These are phyloP conservation scores for Drosophila cognata DNA, from an alignment of 2,888 invertebrate genomes.

Conservation along the genomic window DNA sequence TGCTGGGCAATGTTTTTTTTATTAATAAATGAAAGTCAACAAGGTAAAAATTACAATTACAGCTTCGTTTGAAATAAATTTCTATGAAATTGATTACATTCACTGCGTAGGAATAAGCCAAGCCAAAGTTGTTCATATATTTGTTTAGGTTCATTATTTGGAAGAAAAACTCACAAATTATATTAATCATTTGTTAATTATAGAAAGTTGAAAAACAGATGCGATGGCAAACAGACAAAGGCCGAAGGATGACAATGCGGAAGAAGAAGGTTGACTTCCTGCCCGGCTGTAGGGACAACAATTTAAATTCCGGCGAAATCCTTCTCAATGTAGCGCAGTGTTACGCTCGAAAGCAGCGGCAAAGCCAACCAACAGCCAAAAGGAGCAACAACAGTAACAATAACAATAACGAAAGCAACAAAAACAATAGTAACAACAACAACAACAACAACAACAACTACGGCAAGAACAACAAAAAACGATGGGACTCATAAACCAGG, in stretches of 20 bases:
- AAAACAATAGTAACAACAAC: conserved; percentile 24
- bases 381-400: conserved; percentile 24
- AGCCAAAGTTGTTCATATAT: conserved; percentile 20
- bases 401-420: conserved; percentile 24
- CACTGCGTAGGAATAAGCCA: not conserved
- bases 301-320: conserved; percentile 67
- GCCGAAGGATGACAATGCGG: conserved; percentile 11
- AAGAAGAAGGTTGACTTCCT: conserved; percentile 26
- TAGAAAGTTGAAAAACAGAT: conserved; percentile 3
- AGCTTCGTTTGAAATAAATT: not conserved
- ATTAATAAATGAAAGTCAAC: not conserved
- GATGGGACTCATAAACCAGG: conserved; percentile 66
- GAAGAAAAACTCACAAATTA: not conserved
- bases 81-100: not conserved
- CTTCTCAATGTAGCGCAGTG: conserved; percentile 62
- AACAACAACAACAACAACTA: conserved; percentile 2
- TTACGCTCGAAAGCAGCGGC: conserved; percentile 50
- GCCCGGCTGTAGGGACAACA: conserved; percentile 40
- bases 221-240: not conserved
- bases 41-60: not conserved
- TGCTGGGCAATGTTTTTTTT: not conserved
- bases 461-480: too few species aligned
- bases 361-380: conserved; percentile 39
- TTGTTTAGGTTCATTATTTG: conserved; percentile 4
- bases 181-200: conserved; percentile 44